These are phyloP conservation scores for Orycteropus afer DNA, from an alignment of 2,113 vertebrate species.

Conservation along the genomic window DNA sequence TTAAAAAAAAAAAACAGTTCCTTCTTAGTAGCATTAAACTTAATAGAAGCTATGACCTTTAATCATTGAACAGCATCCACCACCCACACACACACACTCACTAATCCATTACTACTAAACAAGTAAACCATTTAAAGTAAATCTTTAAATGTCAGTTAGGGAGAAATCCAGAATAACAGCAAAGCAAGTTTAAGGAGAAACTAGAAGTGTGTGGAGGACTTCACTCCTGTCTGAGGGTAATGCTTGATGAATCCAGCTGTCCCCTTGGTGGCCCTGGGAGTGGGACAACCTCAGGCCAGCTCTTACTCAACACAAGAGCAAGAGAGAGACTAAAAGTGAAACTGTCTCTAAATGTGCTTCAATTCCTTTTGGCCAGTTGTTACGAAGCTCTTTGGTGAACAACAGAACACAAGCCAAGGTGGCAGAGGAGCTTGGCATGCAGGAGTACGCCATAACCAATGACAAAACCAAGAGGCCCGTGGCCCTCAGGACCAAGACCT, in stretches of 20 bases:
- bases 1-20: background rate
- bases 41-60: conserved; percentile 15
- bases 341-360: background rate
- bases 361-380: conserved; percentile 86
- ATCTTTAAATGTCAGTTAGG: background rate
- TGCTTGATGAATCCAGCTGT: background rate
- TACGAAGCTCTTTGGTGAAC: conserved; percentile 98
- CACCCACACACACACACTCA: background rate
- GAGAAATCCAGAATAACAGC: background rate
- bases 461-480: conserved; percentile 98
- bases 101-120: background rate
- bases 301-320: background rate
- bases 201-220: background rate
- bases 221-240: background rate
- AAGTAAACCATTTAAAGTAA: background rate
- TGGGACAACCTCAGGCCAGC: background rate
- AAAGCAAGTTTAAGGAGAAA: background rate
- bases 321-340: background rate
- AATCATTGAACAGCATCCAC: background rate
- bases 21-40: conserved; percentile 20
- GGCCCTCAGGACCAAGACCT: conserved; percentile 96
- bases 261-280: background rate
- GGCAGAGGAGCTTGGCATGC: conserved; percentile 98
- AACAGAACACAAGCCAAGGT: conserved; percentile 99
- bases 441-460: conserved; percentile 98